Base-by-base conservation (phyloP, 2,888 invertebrate genomes). In the Lasioglossum lativentre region DNA sequence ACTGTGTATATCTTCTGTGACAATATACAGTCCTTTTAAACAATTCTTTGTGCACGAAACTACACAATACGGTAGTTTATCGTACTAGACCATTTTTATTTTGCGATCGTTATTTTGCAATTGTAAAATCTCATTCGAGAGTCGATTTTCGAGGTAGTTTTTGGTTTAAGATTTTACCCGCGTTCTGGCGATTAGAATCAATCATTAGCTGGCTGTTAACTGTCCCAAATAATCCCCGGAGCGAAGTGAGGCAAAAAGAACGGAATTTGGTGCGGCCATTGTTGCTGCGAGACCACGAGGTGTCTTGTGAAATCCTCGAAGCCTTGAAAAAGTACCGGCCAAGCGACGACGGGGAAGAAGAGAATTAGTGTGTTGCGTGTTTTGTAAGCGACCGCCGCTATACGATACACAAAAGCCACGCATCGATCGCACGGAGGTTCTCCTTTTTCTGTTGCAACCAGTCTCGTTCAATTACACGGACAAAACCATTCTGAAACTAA, bases 311-410 rank as follows among this genome's bases (percentile, higher is more conserved):
- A 83, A 83, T 77, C 68, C 23, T 56, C 19, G 76, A 68, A 76
- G 74, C 82, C 77, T 82, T 82, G 77, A 75, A 78, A 75, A 83
- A 63, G 78, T 85, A 78, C 56, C 74, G 63, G 75, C 73, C 73
- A 76, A 74, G n/a, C 52, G 66, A 30, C 27, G 63, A 42, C 16
- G 52, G 42, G 52, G 70, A 80, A 76, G 73, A 74, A 47, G 45
- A 75, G 78, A 76, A 71, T 73, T 80, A 75, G 74, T 34, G 68
- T 52, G 30, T 80, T 52, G 77, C 68, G 71, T 75, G 79, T 85
- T 85, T 85, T 83, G 83, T 47, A 83, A 85, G 63, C 76, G 76
- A 52, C 52, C 73, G 79, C n/a, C 66, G 52, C 56, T 56, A 47
- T 12, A 1, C 34, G 66, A 66, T 66, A 23, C 45, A 75, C 45